phyloP scores from a whole-genome alignment of 1,140 invertebrate species.

The Neodiprion fabricii region DNA sequence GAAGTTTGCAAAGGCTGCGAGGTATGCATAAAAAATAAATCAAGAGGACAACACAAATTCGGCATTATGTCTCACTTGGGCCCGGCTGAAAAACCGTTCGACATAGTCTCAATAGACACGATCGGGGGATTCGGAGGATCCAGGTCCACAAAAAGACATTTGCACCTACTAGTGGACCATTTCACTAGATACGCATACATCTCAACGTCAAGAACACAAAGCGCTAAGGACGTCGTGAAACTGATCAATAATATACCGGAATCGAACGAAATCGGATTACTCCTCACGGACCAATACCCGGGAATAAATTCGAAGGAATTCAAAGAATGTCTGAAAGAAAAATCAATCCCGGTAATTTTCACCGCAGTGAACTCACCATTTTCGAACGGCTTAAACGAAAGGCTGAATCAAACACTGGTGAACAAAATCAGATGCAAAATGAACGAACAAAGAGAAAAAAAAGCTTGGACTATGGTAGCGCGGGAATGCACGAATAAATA shows the following conservation, averaged over 20 bases:
- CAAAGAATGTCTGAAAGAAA: slow-evolving; percentile 34
- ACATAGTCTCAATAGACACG: slow-evolving; percentile 37
- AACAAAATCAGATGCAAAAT: slow-evolving; percentile 52
- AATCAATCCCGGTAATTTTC: slow-evolving; percentile 36
- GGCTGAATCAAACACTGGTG: slow-evolving; percentile 32
- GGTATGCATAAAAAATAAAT: slow-evolving; percentile 32
- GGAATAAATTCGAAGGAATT: slow-evolving; percentile 48
- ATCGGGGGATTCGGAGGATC: slow-evolving; percentile 40
- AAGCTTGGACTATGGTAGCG: slow-evolving; percentile 47
- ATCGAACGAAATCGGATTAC: slow-evolving; percentile 32
- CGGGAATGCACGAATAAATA: slow-evolving; percentile 45
- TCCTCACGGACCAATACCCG: slow-evolving; percentile 45
- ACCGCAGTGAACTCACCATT: slow-evolving; percentile 46
- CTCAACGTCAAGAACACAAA: slow-evolving; percentile 42
- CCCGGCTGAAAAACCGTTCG: slow-evolving; percentile 32
- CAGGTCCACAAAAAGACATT: slow-evolving; percentile 38
- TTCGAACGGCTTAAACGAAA: slow-evolving; percentile 27
- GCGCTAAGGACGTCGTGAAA: slow-evolving; percentile 45
- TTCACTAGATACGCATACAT: slow-evolving; percentile 43
- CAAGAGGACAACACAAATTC: slow-evolving; percentile 22
- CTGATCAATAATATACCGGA: slow-evolving; percentile 36
- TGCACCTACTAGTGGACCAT: slow-evolving; percentile 37
- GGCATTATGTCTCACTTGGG: slow-evolving; percentile 45
- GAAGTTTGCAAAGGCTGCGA: slow-evolving; percentile 20
- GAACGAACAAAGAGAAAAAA: slow-evolving; percentile 35